Base-by-base conservation (phyloP, 2,888 invertebrate genomes). In the Drosophila borealis region DNA sequence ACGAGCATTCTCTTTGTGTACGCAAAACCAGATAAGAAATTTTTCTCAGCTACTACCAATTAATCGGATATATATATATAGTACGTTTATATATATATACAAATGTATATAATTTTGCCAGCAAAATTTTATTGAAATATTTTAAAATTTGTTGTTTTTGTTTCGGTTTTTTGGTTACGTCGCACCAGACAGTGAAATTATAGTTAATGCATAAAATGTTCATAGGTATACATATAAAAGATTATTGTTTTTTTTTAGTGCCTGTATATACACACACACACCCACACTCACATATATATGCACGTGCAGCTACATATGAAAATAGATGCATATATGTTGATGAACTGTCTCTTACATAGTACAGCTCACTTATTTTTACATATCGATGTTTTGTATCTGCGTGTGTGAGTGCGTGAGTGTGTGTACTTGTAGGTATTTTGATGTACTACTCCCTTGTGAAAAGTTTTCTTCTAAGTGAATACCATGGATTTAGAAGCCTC, bases 131-230 rank as follows among this genome's bases (percentile, higher is more conserved):
- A 54, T 54, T 42, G 6, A 33, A 29, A 21, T 17, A 36, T 10
- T 51, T 14, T 11, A 25, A 11, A 11, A n/a, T 36, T 17, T 54
- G 33, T 42, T 19, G 19, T 10, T 4, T 14, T 39, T 14, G n/a
- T 13, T 48, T 17, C 1, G 14, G 14, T 25, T 6, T 44, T 64
- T 9, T 37, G 6, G 3, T 14, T 33, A 49, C 39, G 14, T 45
- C 48, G 59, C 67, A 57, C 70, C 67, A 69, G 46, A 67, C 57
- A 50, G 25, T 21, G n/a, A 67, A 49, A 44, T 56, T 39, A 50
- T 14, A 49, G 34, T 34, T 44, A 25, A 66, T 46, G 41, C 36
- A 48, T 48, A 19, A 41, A 33, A 29, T 53, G 41, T 48, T 19
- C 42, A 67, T n/a, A 37, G 53, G 29, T 54, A 36, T 56, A 34